Percentiles rank a stretch among this genome's conserved stretches.
Evolutionary conservation across 2,888 invertebrate species (phyloP).

Genomic region (Diadegma fenestrale): DNA sequence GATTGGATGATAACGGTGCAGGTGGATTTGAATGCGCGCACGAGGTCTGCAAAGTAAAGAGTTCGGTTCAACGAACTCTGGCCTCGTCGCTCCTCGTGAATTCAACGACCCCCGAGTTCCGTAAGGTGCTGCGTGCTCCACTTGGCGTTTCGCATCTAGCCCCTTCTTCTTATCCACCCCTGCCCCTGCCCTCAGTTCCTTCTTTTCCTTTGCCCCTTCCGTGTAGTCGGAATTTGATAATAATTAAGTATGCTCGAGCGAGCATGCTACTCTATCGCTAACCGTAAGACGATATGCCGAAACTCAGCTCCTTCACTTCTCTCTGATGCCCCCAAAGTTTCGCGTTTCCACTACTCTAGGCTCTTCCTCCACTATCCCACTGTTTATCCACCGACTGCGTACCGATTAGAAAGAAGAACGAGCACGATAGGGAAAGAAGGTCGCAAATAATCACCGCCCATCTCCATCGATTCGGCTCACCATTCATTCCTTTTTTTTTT

Average conservation of each 20-base stretch:
- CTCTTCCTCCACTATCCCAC: background rate
- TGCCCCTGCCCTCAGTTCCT: background rate
- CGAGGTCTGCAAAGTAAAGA: background rate
- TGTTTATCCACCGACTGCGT: slow-evolving; percentile 23
- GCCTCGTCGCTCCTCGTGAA: slow-evolving; percentile 45
- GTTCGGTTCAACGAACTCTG: slow-evolving; percentile 57
- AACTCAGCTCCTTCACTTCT: slow-evolving; percentile 15
- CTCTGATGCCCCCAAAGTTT: slow-evolving; percentile 62
- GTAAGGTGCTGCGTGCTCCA: slow-evolving; percentile 38
- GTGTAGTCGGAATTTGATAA: slow-evolving; percentile 62
- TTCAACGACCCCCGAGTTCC: slow-evolving; percentile 56
- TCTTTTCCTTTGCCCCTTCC: background rate
- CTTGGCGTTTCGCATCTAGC: slow-evolving; percentile 36
- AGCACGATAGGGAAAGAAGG: background rate
- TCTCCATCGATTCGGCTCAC: slow-evolving; percentile 11
- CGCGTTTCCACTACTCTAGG: slow-evolving; percentile 11
- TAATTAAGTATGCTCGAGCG: slow-evolving; percentile 61
- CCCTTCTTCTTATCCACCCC: background rate
- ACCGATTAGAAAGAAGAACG: background rate
- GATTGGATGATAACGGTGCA: slow-evolving; percentile 17
- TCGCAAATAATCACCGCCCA: background rate
- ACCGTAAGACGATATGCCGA: slow-evolving; percentile 56
- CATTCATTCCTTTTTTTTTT: background rate
- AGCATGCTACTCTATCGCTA: slow-evolving; percentile 56
- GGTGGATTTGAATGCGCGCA: slow-evolving; percentile 12